phyloP scores from a whole-genome alignment of 2,797 vertebrate genomes.

The Onychomys arenicola region DNA sequence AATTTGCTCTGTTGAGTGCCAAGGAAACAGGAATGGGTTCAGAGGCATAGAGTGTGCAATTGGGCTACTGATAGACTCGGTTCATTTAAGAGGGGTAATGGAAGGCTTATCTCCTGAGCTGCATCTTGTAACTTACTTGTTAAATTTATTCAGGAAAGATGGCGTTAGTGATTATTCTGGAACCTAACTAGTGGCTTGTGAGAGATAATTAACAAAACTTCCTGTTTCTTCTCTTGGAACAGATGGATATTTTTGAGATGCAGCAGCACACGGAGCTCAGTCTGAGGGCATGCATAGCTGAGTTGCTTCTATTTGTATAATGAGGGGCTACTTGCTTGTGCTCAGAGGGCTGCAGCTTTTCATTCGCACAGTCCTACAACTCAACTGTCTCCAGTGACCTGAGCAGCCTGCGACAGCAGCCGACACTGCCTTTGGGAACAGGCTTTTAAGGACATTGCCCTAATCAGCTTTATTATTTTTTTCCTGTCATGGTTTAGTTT shows the following conservation, averaged over 20 bases:
- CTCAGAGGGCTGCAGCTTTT: conserved; percentile 74
- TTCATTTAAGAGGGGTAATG: conserved; percentile 72
- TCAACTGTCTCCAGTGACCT: conserved; percentile 57
- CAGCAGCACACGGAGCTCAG: conserved; percentile 78
- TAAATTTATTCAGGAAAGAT: conserved; percentile 83
- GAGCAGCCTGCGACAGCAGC: conserved; percentile 61
- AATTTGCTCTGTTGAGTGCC: conserved; percentile 44
- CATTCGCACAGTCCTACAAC: conserved; percentile 49
- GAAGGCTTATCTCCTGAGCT: conserved; percentile 73
- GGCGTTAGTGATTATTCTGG: conserved; percentile 80
- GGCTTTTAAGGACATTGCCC: conserved; percentile 63
- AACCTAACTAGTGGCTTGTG: conserved; percentile 81
- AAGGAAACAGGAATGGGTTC: conserved; percentile 6
- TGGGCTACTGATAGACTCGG: conserved; percentile 59
- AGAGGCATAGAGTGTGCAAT: conserved; percentile 45
- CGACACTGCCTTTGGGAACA: conserved; percentile 56
- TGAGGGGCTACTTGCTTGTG: conserved; percentile 78
- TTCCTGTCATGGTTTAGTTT: not conserved
- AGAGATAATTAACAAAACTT: conserved; percentile 84
- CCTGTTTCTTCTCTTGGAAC: conserved; percentile 82
- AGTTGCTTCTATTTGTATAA: conserved; percentile 81
- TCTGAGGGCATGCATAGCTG: conserved; percentile 78
- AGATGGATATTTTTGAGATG: conserved; percentile 84
- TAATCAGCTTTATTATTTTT: conserved; percentile 27
- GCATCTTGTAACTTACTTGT: conserved; percentile 80